phyloP scores from a whole-genome alignment of 2,888 invertebrate species.

The Mactromeris polynyma region DNA sequence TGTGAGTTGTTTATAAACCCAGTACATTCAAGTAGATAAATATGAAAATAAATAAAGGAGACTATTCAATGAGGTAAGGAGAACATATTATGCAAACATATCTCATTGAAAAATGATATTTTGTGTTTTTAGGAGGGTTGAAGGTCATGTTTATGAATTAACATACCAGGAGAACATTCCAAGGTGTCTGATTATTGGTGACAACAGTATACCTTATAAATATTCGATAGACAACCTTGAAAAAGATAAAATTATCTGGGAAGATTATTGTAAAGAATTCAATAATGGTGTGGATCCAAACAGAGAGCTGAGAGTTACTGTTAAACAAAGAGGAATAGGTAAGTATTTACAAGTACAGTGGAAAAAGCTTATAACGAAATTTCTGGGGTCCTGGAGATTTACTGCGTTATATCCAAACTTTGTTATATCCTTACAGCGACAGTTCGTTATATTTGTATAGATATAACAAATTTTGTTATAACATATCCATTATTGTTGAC shows the following conservation, averaged over 20 bases:
- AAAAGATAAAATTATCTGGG: conserved; percentile 22
- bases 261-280: conserved; percentile 23
- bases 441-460: no score
- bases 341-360: neutral
- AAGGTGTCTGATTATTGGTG: neutral
- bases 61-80: no score
- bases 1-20: no score
- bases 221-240: neutral
- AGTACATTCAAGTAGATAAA: no score
- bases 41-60: no score
- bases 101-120: neutral
- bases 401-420: no score
- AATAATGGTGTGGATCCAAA: neutral
- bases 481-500: no score
- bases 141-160: conserved; percentile 29
- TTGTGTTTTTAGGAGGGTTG: conserved; percentile 8
- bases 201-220: conserved; percentile 18
- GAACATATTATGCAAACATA: no score
- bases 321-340: conserved; percentile 26
- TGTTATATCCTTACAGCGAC: no score
- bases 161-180: conserved; percentile 22
- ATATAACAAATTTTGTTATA: no score
- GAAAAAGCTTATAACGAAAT: no score
- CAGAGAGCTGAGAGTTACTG: conserved; percentile 18
- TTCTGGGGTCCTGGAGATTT: no score